Base-by-base conservation (phyloP, 2,797 vertebrate genomes). In the Allobates femoralis region DNA sequence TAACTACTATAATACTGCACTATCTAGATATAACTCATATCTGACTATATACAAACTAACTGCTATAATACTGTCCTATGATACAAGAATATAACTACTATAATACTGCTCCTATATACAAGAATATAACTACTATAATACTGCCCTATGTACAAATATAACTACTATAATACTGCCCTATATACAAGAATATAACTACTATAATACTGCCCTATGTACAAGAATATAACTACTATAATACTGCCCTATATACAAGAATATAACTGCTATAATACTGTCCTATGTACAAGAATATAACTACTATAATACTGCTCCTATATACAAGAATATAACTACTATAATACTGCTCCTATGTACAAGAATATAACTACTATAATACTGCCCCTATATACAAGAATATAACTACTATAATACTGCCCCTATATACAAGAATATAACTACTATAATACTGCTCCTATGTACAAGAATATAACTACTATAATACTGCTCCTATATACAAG, bases 161-260 rank as follows among this genome's bases (percentile, higher is more conserved):
- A n/a, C n/a, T n/a, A n/a, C n/a, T n/a, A n/a, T n/a, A n/a, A n/a
- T n/a, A n/a, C n/a, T n/a, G n/a, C n/a, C 62, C 62, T 66, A 66
- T 66, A 15, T 66, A 66, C 62, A 66, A 32, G 62, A 66, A 66
- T 66, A 32, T 30, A 71, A 23, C 67, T 71, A 71, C 67, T 71
- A 41, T 71, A 71, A 71, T 37, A 71, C 32, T 71, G 67, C 67
- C 5, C 67, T 71, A 37, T 71, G 7, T 71, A 71, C 67, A 41
- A 23, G 67, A 41, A 71, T 71, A 71, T 71, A 71, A 23, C 67
- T 71, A 71, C 67, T 71, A 41, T 71, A 71, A 71, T 37, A 71
- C 32, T 71, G 67, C 67, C 5, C 67, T 30, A 37, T 71, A 3
- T 71, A 71, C 67, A 71, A 12, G 67, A 71, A 71, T 71, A 71